These are phyloP conservation scores for Ahaetulla prasina DNA, from an alignment of 2,113 vertebrate genomes.

Conservation along the genomic window DNA sequence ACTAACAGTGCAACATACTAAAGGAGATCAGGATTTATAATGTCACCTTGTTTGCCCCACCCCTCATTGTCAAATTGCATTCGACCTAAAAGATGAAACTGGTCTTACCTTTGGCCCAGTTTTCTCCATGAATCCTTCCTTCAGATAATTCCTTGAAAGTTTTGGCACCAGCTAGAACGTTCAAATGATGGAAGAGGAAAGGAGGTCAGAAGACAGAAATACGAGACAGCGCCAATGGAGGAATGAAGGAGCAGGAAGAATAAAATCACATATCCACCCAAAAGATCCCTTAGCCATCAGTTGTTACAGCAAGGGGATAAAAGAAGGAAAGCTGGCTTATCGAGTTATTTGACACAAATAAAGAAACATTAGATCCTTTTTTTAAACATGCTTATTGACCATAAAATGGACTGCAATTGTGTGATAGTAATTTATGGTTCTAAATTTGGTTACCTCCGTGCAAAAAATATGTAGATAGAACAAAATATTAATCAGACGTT, in stretches of 20 bases:
- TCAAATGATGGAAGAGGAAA: not conserved
- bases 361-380: not conserved
- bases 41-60: not conserved
- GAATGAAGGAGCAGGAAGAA: too few species aligned
- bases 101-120: conserved; percentile 88
- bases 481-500: not conserved
- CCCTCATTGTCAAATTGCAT: not conserved
- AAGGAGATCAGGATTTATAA: too few species aligned
- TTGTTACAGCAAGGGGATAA: not conserved
- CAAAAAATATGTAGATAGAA: not conserved
- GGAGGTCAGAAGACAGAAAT: not conserved
- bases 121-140: conserved; percentile 90
- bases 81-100: not conserved
- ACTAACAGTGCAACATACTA: too few species aligned
- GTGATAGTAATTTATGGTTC: not conserved
- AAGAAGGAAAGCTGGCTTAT: not conserved
- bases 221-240: not conserved
- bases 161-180: conserved; percentile 81
- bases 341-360: not conserved
- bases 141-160: conserved; percentile 92
- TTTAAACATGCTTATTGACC: not conserved
- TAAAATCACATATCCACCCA: not conserved
- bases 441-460: not conserved
- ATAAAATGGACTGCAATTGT: not conserved
- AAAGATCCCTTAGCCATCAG: not conserved